phyloP scores from a whole-genome alignment of 1,140 invertebrate species.

The Venturia canescens region DNA sequence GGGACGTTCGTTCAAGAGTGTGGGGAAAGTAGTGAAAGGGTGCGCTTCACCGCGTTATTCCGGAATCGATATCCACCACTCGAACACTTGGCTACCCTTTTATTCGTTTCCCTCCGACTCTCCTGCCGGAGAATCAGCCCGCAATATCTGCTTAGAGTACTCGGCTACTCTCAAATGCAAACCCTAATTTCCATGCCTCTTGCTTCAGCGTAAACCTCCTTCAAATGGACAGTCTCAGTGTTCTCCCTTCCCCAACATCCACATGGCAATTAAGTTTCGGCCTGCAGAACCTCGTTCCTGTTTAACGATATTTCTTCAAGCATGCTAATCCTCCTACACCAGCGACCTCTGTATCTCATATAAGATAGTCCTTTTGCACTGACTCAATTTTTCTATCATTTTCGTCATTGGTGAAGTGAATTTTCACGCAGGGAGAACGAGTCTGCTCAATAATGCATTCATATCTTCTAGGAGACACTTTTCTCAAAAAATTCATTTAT shows the following conservation, averaged over 20 bases:
- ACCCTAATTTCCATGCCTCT: not conserved
- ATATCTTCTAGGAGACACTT: not conserved
- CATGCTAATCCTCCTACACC: constrained; percentile 53
- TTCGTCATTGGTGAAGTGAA: no score
- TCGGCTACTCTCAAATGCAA: not conserved
- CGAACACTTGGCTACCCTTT: constrained; percentile 19
- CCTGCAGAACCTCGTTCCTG: not conserved
- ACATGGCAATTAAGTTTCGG: not conserved
- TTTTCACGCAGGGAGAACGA: not conserved
- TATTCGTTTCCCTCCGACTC: not conserved
- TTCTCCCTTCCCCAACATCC: not conserved
- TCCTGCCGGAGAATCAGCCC: not conserved
- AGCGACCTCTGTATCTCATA: not conserved
- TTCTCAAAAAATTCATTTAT: not conserved
- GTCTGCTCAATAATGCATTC: not conserved
- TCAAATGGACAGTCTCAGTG: not conserved
- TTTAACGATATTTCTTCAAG: constrained; percentile 59
- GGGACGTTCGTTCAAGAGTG: not conserved
- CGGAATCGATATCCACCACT: constrained; percentile 33
- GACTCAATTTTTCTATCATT: not conserved
- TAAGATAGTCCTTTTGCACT: not conserved
- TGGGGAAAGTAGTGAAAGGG: not conserved
- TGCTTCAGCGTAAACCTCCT: not conserved
- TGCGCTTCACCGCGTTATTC: constrained; percentile 7
- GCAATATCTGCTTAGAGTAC: constrained; percentile 20